Evolutionary conservation across 2,113 vertebrate species (phyloP).

Genomic region (Recurvirostra avosetta): DNA sequence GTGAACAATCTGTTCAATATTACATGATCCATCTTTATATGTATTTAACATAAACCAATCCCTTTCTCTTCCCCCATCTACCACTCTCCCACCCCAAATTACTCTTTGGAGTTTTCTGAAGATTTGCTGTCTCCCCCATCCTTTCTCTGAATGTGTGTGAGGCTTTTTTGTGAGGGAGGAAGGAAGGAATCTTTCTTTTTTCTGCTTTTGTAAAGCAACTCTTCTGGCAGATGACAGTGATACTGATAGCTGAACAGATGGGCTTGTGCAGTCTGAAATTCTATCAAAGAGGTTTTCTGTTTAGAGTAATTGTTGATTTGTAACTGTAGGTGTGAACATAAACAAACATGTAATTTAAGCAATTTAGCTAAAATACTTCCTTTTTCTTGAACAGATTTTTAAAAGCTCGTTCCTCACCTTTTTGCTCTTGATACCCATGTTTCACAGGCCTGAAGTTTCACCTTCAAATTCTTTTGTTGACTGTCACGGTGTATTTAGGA

Average conservation of each 20-base stretch:
- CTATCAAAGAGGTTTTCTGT: slow-evolving; percentile 22
- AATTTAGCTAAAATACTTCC: neutral
- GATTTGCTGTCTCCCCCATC: neutral
- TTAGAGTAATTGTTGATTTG: slow-evolving; percentile 46
- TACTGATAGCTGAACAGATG: slow-evolving; percentile 51
- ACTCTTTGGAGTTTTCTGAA: neutral
- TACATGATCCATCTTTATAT: neutral
- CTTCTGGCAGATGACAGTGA: slow-evolving; percentile 32
- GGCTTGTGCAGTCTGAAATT: slow-evolving; percentile 23
- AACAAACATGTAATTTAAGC: slow-evolving; percentile 36
- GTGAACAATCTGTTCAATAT: slow-evolving; percentile 28
- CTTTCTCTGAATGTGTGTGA: neutral
- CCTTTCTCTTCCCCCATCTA: neutral
- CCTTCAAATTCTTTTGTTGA: neutral
- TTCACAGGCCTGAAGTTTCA: neutral
- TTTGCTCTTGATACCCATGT: neutral
- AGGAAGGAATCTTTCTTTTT: neutral
- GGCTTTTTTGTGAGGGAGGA: neutral
- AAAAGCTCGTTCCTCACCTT: neutral
- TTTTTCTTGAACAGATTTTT: neutral
- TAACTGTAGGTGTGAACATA: slow-evolving; percentile 53
- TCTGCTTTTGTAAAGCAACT: neutral
- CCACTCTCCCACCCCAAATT: neutral
- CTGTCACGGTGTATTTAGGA: neutral
- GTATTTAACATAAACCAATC: neutral